Base-by-base conservation (phyloP, 2,888 invertebrate genomes). In the Lycaena phlaeas region DNA sequence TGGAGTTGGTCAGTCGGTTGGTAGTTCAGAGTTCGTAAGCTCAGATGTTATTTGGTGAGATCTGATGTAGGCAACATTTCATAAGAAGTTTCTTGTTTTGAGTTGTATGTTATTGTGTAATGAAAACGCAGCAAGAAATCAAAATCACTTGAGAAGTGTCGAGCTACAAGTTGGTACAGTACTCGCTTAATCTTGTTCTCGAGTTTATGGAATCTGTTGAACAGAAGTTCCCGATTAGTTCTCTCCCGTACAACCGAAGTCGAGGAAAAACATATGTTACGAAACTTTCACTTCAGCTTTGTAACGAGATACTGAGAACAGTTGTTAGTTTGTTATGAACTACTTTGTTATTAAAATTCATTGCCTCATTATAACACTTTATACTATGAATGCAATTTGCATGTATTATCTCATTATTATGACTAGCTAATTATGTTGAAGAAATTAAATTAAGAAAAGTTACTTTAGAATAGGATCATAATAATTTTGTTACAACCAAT, bases 231-330 rank as follows among this genome's bases (percentile, higher is more conserved):
- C 28, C 46, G 42, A 43, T 45, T 42, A 38, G 38, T 38, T 38
- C 39, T 28, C 41, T 30, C 31, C 39, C 17, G 37, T 41, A 41
- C 27, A 7, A 31, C 31, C 14, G 14, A 18, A 34, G 22, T 34
- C 22, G 43, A 28, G 47, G 43, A 53, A 51, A 50, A 51, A 50
- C 49, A 39, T 34, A 29, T 38, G 41, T 36, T 40, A 34, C 34
- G 27, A 15, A 44, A 44, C 36, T 44, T 44, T 28, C 27, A 18
- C 26, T 29, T 28, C 26, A 31, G 37, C 27, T 30, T 36, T 41
- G 30, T 30, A 14, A 39, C 30, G 5, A 38, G 38, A 29, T 38
- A 29, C n/a, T 14, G 28, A 22, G 31, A 17, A 14, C 14, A 18
- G 17, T 17, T 6, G 15, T 10, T 15, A 15, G 25, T 38, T 38